Evolutionary conservation across 2,113 vertebrate species (phyloP), one percentile per base, ranked within the genome.

Genomic region (Anhinga rufa): DNA sequence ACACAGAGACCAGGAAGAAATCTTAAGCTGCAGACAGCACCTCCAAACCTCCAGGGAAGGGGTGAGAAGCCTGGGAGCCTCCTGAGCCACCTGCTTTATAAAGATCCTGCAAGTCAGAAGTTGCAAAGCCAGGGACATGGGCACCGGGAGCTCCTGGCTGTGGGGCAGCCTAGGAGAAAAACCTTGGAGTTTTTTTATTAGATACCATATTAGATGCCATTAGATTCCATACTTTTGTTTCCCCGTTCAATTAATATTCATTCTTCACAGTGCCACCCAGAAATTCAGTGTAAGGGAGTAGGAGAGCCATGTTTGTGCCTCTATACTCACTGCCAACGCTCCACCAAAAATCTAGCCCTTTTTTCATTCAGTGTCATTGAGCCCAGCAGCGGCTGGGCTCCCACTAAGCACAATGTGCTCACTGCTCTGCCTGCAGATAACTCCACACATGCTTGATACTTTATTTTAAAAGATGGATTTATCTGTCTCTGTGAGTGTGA

Each of bases 311-410:
- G 1, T 34, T 44, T 70, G 40, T 83, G 34, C 36, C 46, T 58
- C 40, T 60, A 15, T 0, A 0, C 26, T 49, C 34, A 5, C 74
- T 76, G 46, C 8, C 22, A 75, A 9, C 0, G 1, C 32, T 87
- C 64, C 58, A 69, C 38, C 75, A 92, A 76, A 93, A 90, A 65
- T 61, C 9, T 31, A 84, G 5, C 28, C 17, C 10, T 55, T 81
- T 42, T 62, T 81, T 69, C 25, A 49, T 42, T 52, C 57, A 11
- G 20, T 62, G 48, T 74, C 58, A 32, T 9, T 5, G 3, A 93
- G 38, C 49, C 29, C 44, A 92, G 68, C 26, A 62, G 42, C 48
- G 88, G 17, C 40, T 51, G 51, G 14, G 21, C 7, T 94, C 38
- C 64, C 68, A 54, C 24, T n/a, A 57, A 75, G 42, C 72, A 76